Evolutionary conservation across 2,797 vertebrate species (phyloP).

Genomic region (Taeniopygia guttata): DNA sequence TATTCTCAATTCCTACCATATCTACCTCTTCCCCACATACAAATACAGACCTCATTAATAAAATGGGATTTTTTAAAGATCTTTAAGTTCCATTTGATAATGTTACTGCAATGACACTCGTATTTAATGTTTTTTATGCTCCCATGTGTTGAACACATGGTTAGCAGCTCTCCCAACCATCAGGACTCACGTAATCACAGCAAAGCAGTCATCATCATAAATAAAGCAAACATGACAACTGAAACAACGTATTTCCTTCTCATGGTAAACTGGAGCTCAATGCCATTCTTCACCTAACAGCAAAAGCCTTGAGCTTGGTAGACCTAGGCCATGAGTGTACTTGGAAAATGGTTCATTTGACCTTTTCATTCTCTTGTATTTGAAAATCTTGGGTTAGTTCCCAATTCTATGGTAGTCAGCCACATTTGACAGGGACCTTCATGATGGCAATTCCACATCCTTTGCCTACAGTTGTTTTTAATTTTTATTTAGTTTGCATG

Average conservation of each 20-base stretch:
- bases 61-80: neutral
- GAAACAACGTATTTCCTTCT: constrained; percentile 4
- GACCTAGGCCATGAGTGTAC: neutral
- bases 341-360: neutral
- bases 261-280: neutral
- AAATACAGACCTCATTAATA: neutral
- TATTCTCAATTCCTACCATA: neutral
- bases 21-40: neutral
- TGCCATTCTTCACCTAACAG: neutral
- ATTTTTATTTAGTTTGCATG: neutral
- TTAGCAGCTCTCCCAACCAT: neutral
- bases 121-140: neutral
- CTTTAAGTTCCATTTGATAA: neutral
- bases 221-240: constrained; percentile 14
- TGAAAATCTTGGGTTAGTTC: neutral
- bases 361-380: neutral
- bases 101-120: neutral
- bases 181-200: neutral
- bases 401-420: neutral
- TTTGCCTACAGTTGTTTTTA: neutral
- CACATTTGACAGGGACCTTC: neutral
- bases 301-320: neutral
- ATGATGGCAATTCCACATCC: neutral
- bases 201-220: constrained; percentile 35
- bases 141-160: constrained; percentile 46